Evolutionary conservation across 1,140 invertebrate species (phyloP), one percentile per base, ranked within the genome.

Genomic region (Saxidomus purpurata): DNA sequence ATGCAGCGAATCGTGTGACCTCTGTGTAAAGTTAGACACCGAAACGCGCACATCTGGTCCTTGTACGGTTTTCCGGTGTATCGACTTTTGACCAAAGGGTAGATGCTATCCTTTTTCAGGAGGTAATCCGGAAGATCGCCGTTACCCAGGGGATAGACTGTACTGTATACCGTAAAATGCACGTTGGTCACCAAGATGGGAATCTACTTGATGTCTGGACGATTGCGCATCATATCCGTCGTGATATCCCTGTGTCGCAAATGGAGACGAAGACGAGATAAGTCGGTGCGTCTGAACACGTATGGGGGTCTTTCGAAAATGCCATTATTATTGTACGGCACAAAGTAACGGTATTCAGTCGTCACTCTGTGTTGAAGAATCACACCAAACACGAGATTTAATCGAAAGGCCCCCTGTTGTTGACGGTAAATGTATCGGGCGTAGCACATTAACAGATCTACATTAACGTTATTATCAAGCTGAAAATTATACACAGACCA

Each of bases 11-110:
- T 76, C n/a, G 55, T 28, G 40, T 61, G 36, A 9, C 61, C 77
- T 17, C 34, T 59, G 67, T 89, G 61, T 0, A 71, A 22, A 63
- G 85, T 34, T 36, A 87, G 28, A 40, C 85, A 87, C 25, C 85
- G 85, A 61, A 87, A 87, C 13, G 52, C 36, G 55, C 87, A 89
- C 28, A 89, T 38, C 38, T 84, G 47, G 40, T 89, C 87, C 4
- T 61, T 71, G 59, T 76, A 89, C 1, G 43, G 61, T 43, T 71
- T 59, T 1, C 63, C 61, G 25, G 34, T 79, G 9, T 74, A 34
- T n/a, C 17, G 67, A 69, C 52, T 69, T 13, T 88, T 49, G 0
- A 61, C 40, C 8, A 88, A 59, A n/a, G 77, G 43, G 15, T 69
- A 38, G 17, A 88, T 25, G 31, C 76, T 69, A 8, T 81, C 40